Base-by-base conservation (phyloP, 2,888 invertebrate species). In the Caradrina clavipalpis region DNA sequence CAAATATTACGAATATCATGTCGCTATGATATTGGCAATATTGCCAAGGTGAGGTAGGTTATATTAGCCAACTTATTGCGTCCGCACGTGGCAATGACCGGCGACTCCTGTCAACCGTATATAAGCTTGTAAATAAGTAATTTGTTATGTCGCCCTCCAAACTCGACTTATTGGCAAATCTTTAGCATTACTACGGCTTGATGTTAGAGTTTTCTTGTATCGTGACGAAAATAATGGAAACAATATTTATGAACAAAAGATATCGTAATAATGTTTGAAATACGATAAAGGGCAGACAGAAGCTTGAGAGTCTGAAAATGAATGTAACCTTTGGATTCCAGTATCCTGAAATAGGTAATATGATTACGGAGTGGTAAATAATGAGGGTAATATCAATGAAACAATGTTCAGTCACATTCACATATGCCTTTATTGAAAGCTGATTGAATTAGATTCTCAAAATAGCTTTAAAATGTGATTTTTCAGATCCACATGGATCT, bases 91-190 rank as follows among this genome's bases (percentile, higher is more conserved):
- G 17, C 67, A 53, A 13, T 67, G 77, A 54, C 64, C 78, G 47
- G 21, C 45, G 61, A 58, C 60, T 21, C 15, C 39, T 49, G 26
- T 54, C 64, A 55, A 42, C 45, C 45, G 49, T 39, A 39, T 13
- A 39, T 39, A 39, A 39, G 39, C 39, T 39, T 45, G 19, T 60
- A 50, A 66, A 66, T 39, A 54, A 69, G 54, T 60, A 58, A 68
- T 68, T 80, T 62, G 76, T 80, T 66, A 62, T 47, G 63, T 66
- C 53, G 65, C 61, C 77, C 65, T 76, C 50, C 50, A 73, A 65
- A 66, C 50, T 56, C 57, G 61, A 73, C 65, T 74, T 59, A 77
- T 55, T 76, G 55, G 42, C 69, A 65, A 76, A 69, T 69, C 64
- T 65, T 56, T 49, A 61, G 70, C 72, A 72, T 64, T 66, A 21